Conservation (phyloP, 92 coral and sea anemone species). For the Phymanthus crucifer region DNA sequence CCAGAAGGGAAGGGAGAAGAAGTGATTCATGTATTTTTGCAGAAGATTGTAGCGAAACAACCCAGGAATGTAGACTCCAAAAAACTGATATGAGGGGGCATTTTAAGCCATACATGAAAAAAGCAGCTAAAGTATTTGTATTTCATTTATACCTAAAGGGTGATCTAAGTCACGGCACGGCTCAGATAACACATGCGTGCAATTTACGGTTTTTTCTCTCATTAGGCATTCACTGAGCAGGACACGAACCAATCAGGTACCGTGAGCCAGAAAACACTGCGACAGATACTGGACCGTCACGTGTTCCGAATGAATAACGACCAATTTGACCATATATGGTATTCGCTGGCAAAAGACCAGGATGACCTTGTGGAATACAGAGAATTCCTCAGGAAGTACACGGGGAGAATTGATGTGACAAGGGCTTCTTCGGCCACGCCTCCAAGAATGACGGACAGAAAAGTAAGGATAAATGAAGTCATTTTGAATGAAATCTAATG, state of each 20-base stretch:
- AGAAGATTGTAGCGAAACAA: too few relatives aligned
- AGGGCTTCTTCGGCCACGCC: constrained; percentile 74
- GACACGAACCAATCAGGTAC: constrained; percentile 68
- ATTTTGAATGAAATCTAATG: neutral
- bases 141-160: too few relatives aligned
- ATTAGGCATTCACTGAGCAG: constrained; percentile 80
- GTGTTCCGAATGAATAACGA: constrained; percentile 87
- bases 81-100: too few relatives aligned
- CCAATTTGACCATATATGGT: constrained; percentile 86
- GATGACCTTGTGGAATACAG: constrained; percentile 82
- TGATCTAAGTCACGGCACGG: too few relatives aligned
- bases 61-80: too few relatives aligned
- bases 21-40: too few relatives aligned
- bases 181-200: neutral
- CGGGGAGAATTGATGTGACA: constrained; percentile 61
- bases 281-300: constrained; percentile 71
- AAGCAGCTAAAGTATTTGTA: too few relatives aligned
- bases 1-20: too few relatives aligned
- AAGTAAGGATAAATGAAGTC: constrained; percentile 40
- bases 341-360: constrained; percentile 55
- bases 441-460: constrained; percentile 65
- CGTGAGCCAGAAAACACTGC: constrained; percentile 56
- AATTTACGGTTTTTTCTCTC: neutral
- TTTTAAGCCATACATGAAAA: too few relatives aligned
- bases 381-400: constrained; percentile 77